Conservation (phyloP, 1,140 invertebrate genomes). For the Antheraea pernyi region DNA sequence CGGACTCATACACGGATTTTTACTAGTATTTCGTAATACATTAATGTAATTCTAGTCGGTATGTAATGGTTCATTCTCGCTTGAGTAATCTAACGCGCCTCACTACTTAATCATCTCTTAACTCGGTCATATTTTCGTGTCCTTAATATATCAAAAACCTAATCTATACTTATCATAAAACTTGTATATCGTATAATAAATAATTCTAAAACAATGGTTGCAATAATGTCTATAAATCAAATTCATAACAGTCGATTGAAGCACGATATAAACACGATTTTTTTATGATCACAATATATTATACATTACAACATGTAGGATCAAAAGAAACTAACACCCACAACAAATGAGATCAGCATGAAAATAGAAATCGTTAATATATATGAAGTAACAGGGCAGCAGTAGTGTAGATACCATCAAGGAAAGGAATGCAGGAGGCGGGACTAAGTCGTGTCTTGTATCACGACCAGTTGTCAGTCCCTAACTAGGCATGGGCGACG, state of each 20-base stretch:
- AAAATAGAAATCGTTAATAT: constrained; percentile 25
- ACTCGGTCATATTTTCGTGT: neutral
- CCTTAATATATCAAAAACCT: neutral
- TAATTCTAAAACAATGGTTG: neutral
- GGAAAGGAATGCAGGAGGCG: constrained; percentile 2
- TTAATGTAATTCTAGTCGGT: neutral
- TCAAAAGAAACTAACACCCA: neutral
- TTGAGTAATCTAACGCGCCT: neutral
- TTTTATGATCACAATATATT: neutral
- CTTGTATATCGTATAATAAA: neutral
- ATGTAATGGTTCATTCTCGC: too few relatives aligned
- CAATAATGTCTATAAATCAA: neutral
- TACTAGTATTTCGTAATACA: neutral
- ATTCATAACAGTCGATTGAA: neutral
- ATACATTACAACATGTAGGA: neutral
- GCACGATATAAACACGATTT: neutral
- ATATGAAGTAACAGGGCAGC: constrained; percentile 26
- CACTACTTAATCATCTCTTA: neutral
- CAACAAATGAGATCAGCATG: neutral
- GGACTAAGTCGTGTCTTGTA: constrained; percentile 20
- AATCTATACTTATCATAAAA: neutral
- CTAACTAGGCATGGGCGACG: constrained; percentile 36
- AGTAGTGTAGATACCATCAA: constrained; percentile 44
- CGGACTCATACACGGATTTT: too few relatives aligned
- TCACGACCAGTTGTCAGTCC: constrained; percentile 45